Base-by-base conservation (phyloP, 2,113 vertebrate species). In the Thunnus maccoyii region DNA sequence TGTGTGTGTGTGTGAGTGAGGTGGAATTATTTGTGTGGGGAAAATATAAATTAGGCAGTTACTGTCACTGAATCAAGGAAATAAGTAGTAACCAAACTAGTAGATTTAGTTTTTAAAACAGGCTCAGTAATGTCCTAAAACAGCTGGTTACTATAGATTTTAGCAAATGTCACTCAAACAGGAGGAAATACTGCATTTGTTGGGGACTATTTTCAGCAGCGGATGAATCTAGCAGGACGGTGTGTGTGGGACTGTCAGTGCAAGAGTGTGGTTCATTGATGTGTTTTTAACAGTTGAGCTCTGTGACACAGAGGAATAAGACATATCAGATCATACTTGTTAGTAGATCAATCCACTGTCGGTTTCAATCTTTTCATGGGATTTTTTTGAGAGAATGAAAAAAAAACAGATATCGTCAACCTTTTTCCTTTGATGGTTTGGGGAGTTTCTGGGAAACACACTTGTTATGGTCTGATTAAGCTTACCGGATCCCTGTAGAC, bases 381-480 rank as follows among this genome's bases (percentile, higher is more conserved):
- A 44, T 72, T 48, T 36, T 15, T 65, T n/a, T 30, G 10, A 20
- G 17, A 22, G n/a, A 0, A 51, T 15, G 1, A 60, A 13, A 51
- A 66, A 66, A 15, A 25, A 17, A 55, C 2, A 41, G 9, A 41
- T 41, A 57, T 54, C 2, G 1, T 3, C 13, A 13, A 1, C 2
- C 5, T 41, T 14, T 20, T 20, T 15, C 11, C 16, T 27, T 22
- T 36, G 11, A 55, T 63, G 3, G 41, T 51, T 77, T 60, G 8
- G 3, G 27, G 47, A 47, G 41, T 46, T 47, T 13, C n/a, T 13
- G 1, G 8, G 18, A 62, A 48, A 8, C 9, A 2, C 0, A 48
- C 25, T 27, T 32, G 10, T 71, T 57, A 47, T 18, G 14, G 11
- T 14, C 54, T 71, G 55, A 52, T 78, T 46, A 54, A 50, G 52